phyloP scores from a whole-genome alignment of 2,888 invertebrate genomes.

The Sinohyriopsis cumingii region DNA sequence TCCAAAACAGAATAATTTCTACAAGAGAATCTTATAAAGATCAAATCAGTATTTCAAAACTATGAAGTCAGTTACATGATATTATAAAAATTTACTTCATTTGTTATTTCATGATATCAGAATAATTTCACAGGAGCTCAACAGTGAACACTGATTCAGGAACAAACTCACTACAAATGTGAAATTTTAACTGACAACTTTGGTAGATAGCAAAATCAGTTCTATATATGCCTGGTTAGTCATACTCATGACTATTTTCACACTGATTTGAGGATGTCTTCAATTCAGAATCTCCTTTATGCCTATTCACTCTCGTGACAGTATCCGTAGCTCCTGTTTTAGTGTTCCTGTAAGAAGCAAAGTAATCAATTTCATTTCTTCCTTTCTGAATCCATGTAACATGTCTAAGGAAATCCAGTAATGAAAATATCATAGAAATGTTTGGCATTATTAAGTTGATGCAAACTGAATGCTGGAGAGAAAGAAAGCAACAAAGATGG shows the following conservation, averaged over 20 bases:
- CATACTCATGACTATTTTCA: constrained; percentile 66
- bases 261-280: constrained; percentile 45
- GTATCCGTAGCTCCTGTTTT: constrained; percentile 50
- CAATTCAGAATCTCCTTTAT: constrained; percentile 26
- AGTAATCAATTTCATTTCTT: not conserved
- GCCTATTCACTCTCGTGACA: constrained; percentile 55
- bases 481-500: not conserved
- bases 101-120: no score
- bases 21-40: no score
- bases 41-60: no score
- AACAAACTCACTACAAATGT: no score
- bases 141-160: no score
- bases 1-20: no score
- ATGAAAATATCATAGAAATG: not conserved
- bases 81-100: no score
- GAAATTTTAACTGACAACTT: no score
- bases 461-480: not conserved
- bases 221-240: constrained; percentile 26
- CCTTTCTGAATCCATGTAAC: not conserved
- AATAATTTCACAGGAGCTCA: no score
- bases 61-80: no score
- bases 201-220: no score
- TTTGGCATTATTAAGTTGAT: not conserved
- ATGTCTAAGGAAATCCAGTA: not conserved
- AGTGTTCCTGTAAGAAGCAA: constrained; percentile 44